phyloP scores from a whole-genome alignment of 2,113 vertebrate species.

The Clarias macrocephalus region DNA sequence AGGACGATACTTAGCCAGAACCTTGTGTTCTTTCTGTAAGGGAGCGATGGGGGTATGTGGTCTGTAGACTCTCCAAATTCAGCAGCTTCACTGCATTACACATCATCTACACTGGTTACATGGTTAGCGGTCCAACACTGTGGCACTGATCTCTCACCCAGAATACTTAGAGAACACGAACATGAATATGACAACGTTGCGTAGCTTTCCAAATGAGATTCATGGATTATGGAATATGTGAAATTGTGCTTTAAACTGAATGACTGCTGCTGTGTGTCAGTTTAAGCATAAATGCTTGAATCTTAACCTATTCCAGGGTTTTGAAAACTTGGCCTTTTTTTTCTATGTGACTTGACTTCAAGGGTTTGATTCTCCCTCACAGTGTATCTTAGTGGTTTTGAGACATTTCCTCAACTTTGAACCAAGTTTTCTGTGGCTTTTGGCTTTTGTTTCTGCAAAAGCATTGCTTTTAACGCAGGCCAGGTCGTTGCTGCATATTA shows the following conservation, averaged over 20 bases:
- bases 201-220: background rate
- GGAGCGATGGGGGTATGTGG: background rate
- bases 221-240: background rate
- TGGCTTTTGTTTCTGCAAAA: background rate
- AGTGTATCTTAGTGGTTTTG: constrained; percentile 27
- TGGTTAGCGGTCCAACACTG: background rate
- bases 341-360: constrained; percentile 38
- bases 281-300: background rate
- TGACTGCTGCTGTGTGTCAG: background rate
- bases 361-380: constrained; percentile 31
- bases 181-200: background rate
- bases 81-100: background rate
- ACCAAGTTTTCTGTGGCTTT: constrained; percentile 4
- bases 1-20: constrained; percentile 31
- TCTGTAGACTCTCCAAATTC: constrained; percentile 17
- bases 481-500: constrained; percentile 53
- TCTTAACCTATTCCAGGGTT: background rate
- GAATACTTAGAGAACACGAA: background rate
- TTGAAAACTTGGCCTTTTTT: constrained; percentile 25
- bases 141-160: background rate
- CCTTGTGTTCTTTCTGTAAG: constrained; percentile 60
- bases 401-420: constrained; percentile 19
- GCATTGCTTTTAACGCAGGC: background rate
- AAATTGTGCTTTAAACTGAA: constrained; percentile 3
- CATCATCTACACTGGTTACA: background rate